A percentile compares a stretch with the other conserved stretches of the same genome.
phyloP scores from a whole-genome alignment of 2,797 vertebrate genomes.

The Crenichthys baileyi region DNA sequence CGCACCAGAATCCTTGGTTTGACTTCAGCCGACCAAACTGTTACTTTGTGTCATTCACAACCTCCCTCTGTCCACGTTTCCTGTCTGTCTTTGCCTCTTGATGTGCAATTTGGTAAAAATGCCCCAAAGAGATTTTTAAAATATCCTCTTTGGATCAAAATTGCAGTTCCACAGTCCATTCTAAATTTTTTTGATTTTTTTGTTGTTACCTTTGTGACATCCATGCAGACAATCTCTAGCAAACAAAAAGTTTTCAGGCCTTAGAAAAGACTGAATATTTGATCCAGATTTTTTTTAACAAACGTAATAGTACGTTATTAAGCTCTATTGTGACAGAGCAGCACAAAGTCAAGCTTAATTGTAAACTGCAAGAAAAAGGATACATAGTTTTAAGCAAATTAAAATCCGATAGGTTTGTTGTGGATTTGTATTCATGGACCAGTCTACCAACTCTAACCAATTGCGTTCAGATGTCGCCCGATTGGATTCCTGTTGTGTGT shows the following conservation, averaged over 20 bases:
- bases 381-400: too few species aligned
- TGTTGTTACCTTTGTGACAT: not conserved
- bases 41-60: not conserved
- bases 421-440: too few species aligned
- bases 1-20: not conserved
- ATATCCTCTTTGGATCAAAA: not conserved
- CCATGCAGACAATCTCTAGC: not conserved
- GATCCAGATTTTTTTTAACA: not conserved
- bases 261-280: not conserved
- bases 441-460: too few species aligned
- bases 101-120: not conserved
- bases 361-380: too few species aligned
- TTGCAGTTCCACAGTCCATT: not conserved
- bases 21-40: not conserved
- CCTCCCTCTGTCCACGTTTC: not conserved
- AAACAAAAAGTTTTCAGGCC: constrained; percentile 14
- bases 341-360: too few species aligned
- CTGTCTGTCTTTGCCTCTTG: constrained; percentile 1
- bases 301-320: too few species aligned
- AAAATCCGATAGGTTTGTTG: too few species aligned
- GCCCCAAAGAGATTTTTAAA: not conserved
- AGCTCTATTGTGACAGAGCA: too few species aligned
- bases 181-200: not conserved
- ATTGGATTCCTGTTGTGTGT: too few species aligned
- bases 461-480: too few species aligned